Evolutionary conservation across 2,113 vertebrate genomes (phyloP).

Genomic region (Numida meleagris): DNA sequence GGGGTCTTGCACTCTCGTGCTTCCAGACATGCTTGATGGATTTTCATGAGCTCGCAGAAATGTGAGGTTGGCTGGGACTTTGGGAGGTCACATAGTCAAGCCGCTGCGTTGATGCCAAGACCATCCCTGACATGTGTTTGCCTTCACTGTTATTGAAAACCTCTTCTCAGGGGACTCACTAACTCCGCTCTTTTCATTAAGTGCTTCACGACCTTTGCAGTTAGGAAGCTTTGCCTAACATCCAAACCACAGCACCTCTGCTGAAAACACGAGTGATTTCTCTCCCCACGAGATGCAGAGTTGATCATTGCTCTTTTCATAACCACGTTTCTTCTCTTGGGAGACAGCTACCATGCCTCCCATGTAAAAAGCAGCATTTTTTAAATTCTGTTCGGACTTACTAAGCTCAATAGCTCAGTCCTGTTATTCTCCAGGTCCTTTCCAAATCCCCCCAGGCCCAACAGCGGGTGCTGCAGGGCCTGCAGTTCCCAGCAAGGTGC

Average conservation of each 20-base stretch:
- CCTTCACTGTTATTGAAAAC: neutral
- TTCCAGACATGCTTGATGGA: neutral
- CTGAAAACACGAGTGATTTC: neutral
- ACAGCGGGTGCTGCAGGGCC: neutral
- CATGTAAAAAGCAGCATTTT: neutral
- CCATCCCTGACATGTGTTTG: neutral
- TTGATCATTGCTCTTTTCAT: neutral
- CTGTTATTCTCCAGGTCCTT: neutral
- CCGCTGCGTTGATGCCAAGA: neutral
- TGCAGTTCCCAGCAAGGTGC: neutral
- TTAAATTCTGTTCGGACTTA: neutral
- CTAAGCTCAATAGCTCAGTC: neutral
- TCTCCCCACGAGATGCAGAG: neutral
- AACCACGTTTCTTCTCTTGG: neutral
- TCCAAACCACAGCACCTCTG: neutral
- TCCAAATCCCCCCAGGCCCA: neutral
- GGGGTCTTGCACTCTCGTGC: neutral
- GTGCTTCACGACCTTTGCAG: neutral
- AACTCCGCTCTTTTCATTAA: neutral
- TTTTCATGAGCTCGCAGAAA: neutral
- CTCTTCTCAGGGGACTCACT: neutral
- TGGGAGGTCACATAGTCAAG: neutral
- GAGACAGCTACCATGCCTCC: neutral
- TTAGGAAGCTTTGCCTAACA: neutral
- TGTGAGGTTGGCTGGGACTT: accelerated